Conservation (phyloP, 2,113 vertebrate species). For the Natator depressus region DNA sequence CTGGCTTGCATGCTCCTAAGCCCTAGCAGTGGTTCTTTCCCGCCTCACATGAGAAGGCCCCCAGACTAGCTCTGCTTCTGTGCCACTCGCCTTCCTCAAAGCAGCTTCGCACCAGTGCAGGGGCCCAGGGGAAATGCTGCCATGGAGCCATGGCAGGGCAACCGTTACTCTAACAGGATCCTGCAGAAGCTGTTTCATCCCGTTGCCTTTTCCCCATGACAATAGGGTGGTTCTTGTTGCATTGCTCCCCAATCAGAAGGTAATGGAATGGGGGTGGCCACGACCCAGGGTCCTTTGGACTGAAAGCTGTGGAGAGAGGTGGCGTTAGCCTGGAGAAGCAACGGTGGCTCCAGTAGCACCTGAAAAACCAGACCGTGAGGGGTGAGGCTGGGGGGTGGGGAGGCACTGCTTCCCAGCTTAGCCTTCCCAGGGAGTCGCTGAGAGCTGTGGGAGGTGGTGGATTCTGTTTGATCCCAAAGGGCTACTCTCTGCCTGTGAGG, state of each 20-base stretch:
- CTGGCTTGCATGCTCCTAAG: not conserved
- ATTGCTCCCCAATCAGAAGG: not conserved
- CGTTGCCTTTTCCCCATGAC: not conserved
- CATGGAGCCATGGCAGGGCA: too few relatives aligned
- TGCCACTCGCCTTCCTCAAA: not conserved
- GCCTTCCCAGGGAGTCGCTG: too few relatives aligned
- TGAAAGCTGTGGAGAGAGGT: not conserved
- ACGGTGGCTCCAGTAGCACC: not conserved
- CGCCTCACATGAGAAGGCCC: not conserved
- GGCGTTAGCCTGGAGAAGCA: too few relatives aligned
- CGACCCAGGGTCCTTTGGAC: not conserved
- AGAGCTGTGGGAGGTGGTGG: too few relatives aligned
- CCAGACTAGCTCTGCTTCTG: not conserved
- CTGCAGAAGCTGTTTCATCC: not conserved
- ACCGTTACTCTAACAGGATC: not conserved
- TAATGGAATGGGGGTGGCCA: not conserved
- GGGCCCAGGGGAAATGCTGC: too few relatives aligned
- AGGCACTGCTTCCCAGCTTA: too few relatives aligned
- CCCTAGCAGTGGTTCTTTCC: not conserved
- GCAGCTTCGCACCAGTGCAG: not conserved
- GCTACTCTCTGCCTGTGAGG: not conserved
- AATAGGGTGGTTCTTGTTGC: not conserved
- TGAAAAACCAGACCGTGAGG: not conserved
- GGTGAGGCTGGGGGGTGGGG: not conserved
- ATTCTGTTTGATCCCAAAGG: not conserved